Base-by-base conservation (phyloP, 2,888 invertebrate genomes). In the Campopleginae sp. region DNA sequence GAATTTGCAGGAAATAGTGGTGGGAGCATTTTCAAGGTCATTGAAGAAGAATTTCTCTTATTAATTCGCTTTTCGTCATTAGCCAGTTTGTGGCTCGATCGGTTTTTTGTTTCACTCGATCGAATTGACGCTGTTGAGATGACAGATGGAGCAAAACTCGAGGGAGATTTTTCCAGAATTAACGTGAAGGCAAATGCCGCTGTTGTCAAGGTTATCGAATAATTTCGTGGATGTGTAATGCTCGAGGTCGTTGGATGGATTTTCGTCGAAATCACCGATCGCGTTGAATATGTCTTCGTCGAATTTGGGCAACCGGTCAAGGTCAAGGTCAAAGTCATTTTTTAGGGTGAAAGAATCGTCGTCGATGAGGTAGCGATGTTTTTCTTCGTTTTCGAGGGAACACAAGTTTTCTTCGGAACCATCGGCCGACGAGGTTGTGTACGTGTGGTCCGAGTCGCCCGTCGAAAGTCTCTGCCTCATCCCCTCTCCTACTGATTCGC, bases 161-260 rank as follows among this genome's bases (percentile, higher is more conserved):
- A 95, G 90, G 0, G 95, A 95, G 48, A 95, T 94, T 89, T 94
- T 94, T 68, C 94, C 94, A 58, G 94, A 94, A 82, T 95, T 94
- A 19, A 95, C 94, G 88, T 96, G 95, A 17, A 96, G 92, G 89
- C 95, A 96, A 23, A 96, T 94, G 19, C 95, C 95, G 71, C 94
- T 93, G 88, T 94, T 94, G 17, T 94, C 92, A 12, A 92, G 86
- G 51, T 88, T 90, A 76, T 88, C 88, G 48, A 89, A 88, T 17
- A 87, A 78, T 82, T 88, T 88, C 27, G 86, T 80, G 0, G 82
- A 27, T 17, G 66, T 46, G 38, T 81, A 65, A 2, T 23, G 17
- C 58, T 86, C 75, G 17, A 58, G 6, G 8, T 27, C 44, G 10
- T 63, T 23, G 5, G 61, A 48, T 61, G 19, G 46, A 27, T 48